These are phyloP conservation scores for Anguilla marmorata DNA, from an alignment of 2,797 vertebrate species.

Conservation along the genomic window DNA sequence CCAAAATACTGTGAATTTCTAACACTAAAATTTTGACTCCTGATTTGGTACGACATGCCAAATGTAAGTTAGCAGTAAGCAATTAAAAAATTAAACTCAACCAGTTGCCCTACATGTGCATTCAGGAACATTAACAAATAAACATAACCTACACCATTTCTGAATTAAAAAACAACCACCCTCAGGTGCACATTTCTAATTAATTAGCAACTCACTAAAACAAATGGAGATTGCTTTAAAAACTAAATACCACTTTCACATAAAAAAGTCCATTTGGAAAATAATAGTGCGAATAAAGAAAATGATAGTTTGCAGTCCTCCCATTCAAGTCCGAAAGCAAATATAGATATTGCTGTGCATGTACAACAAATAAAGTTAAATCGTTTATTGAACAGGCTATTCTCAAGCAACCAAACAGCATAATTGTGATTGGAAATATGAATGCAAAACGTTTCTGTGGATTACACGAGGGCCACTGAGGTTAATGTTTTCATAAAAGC, in stretches of 20 bases:
- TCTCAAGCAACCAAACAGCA: slow-evolving; percentile 64
- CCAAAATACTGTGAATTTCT: background rate
- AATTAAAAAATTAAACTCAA: background rate
- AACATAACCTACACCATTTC: background rate
- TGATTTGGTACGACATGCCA: background rate
- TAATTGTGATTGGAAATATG: slow-evolving; percentile 65
- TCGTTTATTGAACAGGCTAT: background rate
- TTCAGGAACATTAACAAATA: background rate
- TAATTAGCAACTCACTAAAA: background rate
- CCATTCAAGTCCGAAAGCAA: background rate
- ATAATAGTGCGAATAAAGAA: background rate
- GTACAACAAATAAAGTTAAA: no score
- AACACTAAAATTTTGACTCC: background rate
- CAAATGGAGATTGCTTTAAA: background rate
- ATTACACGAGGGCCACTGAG: background rate
- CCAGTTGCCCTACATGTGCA: background rate
- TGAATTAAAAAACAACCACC: background rate
- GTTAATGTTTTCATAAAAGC: background rate
- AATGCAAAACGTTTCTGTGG: slow-evolving; percentile 47
- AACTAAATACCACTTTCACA: background rate
- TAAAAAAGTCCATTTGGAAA: background rate
- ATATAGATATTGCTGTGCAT: background rate
- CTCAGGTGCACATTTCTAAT: background rate
- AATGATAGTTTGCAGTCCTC: background rate
- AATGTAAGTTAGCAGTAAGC: background rate